Conservation (phyloP, 2,797 vertebrate genomes). For the Phataginus tetradactyla region DNA sequence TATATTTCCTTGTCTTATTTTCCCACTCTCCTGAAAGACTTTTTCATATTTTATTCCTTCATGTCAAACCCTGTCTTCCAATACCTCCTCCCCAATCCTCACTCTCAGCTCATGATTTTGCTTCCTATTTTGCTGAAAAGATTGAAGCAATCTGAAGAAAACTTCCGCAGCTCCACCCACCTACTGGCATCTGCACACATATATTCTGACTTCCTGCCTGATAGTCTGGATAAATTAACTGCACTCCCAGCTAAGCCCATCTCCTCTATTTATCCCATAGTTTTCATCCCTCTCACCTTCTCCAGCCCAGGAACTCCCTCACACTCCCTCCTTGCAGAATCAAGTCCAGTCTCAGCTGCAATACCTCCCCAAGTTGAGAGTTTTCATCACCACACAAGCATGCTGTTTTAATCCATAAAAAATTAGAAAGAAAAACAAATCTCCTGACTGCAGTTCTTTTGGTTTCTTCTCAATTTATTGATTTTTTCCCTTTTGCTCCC, state of each 20-base stretch:
- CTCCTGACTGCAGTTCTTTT: background rate
- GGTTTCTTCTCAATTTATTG: background rate
- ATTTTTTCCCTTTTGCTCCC: background rate
- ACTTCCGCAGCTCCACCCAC: background rate
- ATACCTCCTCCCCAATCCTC: background rate
- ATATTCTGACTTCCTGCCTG: background rate
- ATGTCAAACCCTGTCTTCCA: background rate
- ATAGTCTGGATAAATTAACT: background rate
- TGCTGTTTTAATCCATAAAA: background rate
- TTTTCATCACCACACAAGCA: background rate
- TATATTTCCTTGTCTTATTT: background rate
- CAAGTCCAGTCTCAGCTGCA: background rate
- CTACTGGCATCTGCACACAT: background rate
- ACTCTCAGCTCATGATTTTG: background rate
- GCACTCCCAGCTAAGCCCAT: background rate
- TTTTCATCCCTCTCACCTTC: background rate
- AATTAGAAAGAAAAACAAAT: background rate
- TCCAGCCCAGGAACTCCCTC: background rate
- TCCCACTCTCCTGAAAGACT: background rate
- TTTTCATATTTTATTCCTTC: background rate
- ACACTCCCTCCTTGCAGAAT: background rate
- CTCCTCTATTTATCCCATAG: background rate
- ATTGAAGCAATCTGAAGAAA: slow-evolving; percentile 28
- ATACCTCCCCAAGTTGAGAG: background rate
- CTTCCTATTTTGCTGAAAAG: slow-evolving; percentile 37